phyloP scores from a whole-genome alignment of 1,140 invertebrate genomes.

The Pseudomyrmex pallidus region DNA sequence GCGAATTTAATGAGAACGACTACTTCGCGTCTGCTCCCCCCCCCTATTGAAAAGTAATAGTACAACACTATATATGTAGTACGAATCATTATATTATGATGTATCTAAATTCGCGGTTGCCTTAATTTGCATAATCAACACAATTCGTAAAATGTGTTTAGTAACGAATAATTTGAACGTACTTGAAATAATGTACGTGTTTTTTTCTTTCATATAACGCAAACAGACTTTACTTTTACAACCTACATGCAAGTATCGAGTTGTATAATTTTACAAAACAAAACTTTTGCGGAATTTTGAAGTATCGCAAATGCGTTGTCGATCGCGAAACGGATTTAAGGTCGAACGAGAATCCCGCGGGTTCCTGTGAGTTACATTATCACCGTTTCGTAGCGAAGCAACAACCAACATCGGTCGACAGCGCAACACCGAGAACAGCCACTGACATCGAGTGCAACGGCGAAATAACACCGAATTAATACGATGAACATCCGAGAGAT shows the following conservation, averaged over 20 bases:
- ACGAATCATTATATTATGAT: slow-evolving; percentile 46
- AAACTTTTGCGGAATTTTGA: too few species aligned
- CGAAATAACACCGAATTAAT: slow-evolving; percentile 69
- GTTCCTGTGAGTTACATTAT: neutral
- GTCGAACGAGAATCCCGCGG: neutral
- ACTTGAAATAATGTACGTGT: too few species aligned
- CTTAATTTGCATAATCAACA: neutral
- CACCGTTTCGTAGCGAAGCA: slow-evolving; percentile 34
- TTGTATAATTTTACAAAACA: too few species aligned
- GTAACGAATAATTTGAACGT: neutral
- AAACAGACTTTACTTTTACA: too few species aligned
- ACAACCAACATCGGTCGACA: slow-evolving; percentile 63
- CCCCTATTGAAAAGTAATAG: slow-evolving; percentile 21
- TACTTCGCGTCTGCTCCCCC: slow-evolving; percentile 29
- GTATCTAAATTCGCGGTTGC: neutral
- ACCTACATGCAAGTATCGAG: too few species aligned
- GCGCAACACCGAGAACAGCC: slow-evolving; percentile 78
- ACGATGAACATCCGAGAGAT: slow-evolving; percentile 46
- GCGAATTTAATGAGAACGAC: slow-evolving; percentile 73
- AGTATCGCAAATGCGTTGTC: neutral
- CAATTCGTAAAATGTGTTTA: neutral
- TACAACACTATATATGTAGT: neutral
- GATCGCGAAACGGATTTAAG: slow-evolving; percentile 44
- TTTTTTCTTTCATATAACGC: too few species aligned
- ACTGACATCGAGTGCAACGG: slow-evolving; percentile 78